phyloP scores from a whole-genome alignment of 2,797 vertebrate species.

The Scyliorhinus canicula region DNA sequence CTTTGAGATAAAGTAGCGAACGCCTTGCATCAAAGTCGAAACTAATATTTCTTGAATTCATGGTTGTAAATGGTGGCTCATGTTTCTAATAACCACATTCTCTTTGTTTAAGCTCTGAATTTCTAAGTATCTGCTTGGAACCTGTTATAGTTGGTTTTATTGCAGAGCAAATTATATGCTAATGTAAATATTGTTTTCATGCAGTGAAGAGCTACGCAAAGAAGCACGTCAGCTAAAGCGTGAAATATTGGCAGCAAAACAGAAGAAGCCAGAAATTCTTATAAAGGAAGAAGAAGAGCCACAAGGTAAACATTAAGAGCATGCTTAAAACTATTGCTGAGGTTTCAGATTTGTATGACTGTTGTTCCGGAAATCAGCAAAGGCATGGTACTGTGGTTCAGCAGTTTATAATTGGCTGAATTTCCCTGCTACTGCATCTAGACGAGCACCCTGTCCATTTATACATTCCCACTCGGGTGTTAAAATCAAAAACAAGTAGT shows the following conservation, averaged over 20 bases:
- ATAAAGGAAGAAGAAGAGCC: constrained; percentile 59
- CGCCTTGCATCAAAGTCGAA: not conserved
- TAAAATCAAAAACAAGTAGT: not conserved
- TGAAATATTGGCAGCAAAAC: constrained; percentile 84
- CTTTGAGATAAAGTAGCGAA: not conserved
- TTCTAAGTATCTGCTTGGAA: constrained; percentile 43
- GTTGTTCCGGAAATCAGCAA: not conserved
- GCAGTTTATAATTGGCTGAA: not conserved
- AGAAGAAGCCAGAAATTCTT: constrained; percentile 68
- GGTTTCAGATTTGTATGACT: not conserved
- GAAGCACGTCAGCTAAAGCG: constrained; percentile 85
- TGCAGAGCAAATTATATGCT: constrained; percentile 43
- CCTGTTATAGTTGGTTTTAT: constrained; percentile 44
- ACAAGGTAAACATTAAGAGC: constrained; percentile 63
- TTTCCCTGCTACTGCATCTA: not conserved
- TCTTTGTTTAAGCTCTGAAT: constrained; percentile 44
- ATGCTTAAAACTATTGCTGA: not conserved
- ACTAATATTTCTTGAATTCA: not conserved
- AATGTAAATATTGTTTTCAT: constrained; percentile 48
- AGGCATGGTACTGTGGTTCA: not conserved
- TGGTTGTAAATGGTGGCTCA: not conserved
- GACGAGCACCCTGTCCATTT: not conserved
- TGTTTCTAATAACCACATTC: constrained; percentile 40
- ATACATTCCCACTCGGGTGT: not conserved
- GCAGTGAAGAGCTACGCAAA: constrained; percentile 85